Evolutionary conservation across 2,113 vertebrate genomes (phyloP).

Genomic region (Balaeniceps rex): DNA sequence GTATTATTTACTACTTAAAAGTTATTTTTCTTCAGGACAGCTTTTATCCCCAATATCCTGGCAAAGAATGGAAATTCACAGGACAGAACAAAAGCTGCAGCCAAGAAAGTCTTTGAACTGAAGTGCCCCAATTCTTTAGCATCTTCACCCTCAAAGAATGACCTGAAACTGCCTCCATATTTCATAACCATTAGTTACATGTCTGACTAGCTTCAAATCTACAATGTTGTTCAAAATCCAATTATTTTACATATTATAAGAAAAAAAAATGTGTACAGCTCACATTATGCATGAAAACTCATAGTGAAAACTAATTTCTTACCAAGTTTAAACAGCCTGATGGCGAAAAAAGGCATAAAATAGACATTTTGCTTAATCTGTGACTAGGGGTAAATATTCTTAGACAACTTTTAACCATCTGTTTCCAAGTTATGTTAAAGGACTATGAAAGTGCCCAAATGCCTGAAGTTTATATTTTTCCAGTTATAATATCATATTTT

Average conservation of each 20-base stretch:
- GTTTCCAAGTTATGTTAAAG: not conserved
- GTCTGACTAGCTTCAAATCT: not conserved
- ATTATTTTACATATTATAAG: not conserved
- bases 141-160: not conserved
- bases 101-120: not conserved
- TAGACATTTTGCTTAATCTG: not conserved
- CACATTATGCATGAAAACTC: not conserved
- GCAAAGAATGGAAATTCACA: not conserved
- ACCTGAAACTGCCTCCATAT: not conserved
- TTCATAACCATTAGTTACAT: not conserved
- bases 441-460: not conserved
- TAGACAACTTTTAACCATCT: not conserved
- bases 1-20: not conserved
- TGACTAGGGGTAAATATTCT: not conserved
- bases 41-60: not conserved
- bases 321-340: not conserved
- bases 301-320: not conserved
- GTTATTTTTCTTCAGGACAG: not conserved
- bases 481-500: not conserved
- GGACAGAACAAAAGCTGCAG: not conserved
- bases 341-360: not conserved
- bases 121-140: not conserved
- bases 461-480: not conserved
- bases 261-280: not conserved
- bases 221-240: not conserved